Percentiles rank a stretch among this genome's conserved stretches.
Evolutionary conservation across 2,797 vertebrate genomes (phyloP).

Genomic region (Notoglanidium macrostoma): DNA sequence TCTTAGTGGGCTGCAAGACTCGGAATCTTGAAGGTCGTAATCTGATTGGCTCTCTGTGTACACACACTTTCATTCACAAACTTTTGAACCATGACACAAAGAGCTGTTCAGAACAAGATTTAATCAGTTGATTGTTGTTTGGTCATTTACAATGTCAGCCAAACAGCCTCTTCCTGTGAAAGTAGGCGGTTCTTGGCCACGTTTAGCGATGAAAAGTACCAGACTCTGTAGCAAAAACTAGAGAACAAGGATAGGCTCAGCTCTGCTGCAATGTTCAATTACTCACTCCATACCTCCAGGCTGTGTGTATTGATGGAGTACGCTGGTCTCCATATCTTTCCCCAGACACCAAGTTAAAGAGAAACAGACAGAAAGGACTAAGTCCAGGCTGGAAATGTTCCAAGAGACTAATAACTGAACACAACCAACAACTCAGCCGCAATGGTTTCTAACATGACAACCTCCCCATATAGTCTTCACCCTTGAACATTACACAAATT

Average conservation of each 20-base stretch:
- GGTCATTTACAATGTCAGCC: conserved; percentile 19
- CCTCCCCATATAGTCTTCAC: not conserved
- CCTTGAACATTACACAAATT: conserved; percentile 4
- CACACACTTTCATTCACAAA: conserved; percentile 22
- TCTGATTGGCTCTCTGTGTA: conserved; percentile 17
- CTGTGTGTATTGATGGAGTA: conserved; percentile 35
- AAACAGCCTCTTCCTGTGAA: conserved; percentile 6
- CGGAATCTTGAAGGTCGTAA: not conserved
- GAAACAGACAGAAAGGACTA: conserved; percentile 31
- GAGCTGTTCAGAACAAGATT: conserved; percentile 21
- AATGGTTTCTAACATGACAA: conserved; percentile 12
- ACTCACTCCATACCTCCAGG: conserved; percentile 33
- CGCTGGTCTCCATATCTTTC: conserved; percentile 15
- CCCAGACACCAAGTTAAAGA: conserved; percentile 27
- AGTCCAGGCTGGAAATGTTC: conserved; percentile 4
- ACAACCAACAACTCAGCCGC: conserved; percentile 21
- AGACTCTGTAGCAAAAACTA: not conserved
- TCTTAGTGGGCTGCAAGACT: not conserved
- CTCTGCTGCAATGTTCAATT: conserved; percentile 29
- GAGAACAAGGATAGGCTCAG: not conserved
- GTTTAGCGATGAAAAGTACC: not conserved
- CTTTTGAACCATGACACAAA: conserved; percentile 24
- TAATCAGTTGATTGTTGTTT: conserved; percentile 30
- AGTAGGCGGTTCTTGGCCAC: not conserved
- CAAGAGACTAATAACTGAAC: conserved; percentile 25